Evolutionary conservation across 1,140 invertebrate genomes (phyloP), one percentile per base, ranked within the genome.

Genomic region (Bombus affinis): DNA sequence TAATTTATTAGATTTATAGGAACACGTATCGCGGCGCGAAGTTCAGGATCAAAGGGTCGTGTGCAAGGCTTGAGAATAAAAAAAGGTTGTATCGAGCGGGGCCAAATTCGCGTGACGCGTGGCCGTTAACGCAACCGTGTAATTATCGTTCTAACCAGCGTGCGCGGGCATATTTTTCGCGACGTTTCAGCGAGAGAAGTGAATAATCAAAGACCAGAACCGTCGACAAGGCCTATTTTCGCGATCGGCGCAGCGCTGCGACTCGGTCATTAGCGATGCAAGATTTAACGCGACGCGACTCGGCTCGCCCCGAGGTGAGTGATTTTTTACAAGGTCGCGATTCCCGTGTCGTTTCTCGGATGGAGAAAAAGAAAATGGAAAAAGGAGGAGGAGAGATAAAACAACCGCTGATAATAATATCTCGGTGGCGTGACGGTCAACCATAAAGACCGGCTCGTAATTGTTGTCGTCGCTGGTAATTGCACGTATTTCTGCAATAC

Each of bases 401-500:
- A 42, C 47, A 62, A 70, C 42, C 22, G n/a, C 44, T 73, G 83
- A 80, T 80, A 85, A 72, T 80, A 85, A 70, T 80, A 88, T 81
- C 89, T 72, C 85, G 57, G 68, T 86, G 87, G 83, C 92, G 92
- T 93, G 92, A 90, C 85, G 65, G 75, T 15, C 72, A n/a, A 66
- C 81, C 88, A 85, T 93, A 93, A 93, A 89, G 85, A 90, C 82
- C 76, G 86, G 18, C 72, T 79, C 75, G 86, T 90, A 91, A 93
- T 93, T 93, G 89, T 86, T 91, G 90, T 88, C 86, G 85, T 90
- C 86, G 83, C 81, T 47, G 71, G 88, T 90, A 90, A 90, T 90
- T 82, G 79, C 86, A 88, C 86, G 88, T 83, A 87, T 90, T 89
- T 86, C 83, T 80, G 66, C 75, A 81, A 79, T 68, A 90, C 79